These are phyloP conservation scores for Periphyllus acericola DNA, from an alignment of 2,888 invertebrate species.

Conservation along the genomic window DNA sequence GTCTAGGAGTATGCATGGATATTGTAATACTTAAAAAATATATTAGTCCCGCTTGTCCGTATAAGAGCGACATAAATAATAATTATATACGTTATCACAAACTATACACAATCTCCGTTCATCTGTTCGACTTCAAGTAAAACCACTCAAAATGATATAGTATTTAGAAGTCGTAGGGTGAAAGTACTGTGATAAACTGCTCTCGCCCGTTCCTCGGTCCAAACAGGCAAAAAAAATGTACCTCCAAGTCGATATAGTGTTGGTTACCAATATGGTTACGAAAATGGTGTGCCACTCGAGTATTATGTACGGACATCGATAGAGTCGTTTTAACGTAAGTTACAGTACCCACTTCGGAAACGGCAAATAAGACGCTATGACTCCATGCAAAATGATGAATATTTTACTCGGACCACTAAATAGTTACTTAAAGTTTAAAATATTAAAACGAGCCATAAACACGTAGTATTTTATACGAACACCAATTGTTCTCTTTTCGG, in stretches of 20 bases:
- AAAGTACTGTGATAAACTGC: too few relatives aligned
- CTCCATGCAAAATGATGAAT: background rate
- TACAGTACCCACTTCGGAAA: background rate
- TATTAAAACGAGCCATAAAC: conserved; percentile 4
- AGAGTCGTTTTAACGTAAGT: background rate
- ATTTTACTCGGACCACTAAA: background rate
- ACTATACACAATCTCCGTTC: too few relatives aligned
- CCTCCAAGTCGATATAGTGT: background rate
- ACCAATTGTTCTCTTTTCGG: background rate
- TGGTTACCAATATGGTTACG: background rate
- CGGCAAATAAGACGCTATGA: background rate
- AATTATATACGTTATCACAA: too few relatives aligned
- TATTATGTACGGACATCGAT: background rate
- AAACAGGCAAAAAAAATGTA: too few relatives aligned
- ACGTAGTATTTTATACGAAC: background rate
- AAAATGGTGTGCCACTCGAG: background rate
- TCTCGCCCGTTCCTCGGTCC: too few relatives aligned
- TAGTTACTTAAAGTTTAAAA: background rate
- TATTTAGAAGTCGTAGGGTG: too few relatives aligned
- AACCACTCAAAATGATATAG: background rate
- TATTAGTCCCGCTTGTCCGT: too few relatives aligned
- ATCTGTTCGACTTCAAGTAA: background rate
- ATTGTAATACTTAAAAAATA: too few relatives aligned
- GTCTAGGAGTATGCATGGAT: too few relatives aligned
- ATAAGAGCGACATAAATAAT: too few relatives aligned